phyloP scores from a whole-genome alignment of 2,797 vertebrate genomes.

The Leptodactylus fallax region DNA sequence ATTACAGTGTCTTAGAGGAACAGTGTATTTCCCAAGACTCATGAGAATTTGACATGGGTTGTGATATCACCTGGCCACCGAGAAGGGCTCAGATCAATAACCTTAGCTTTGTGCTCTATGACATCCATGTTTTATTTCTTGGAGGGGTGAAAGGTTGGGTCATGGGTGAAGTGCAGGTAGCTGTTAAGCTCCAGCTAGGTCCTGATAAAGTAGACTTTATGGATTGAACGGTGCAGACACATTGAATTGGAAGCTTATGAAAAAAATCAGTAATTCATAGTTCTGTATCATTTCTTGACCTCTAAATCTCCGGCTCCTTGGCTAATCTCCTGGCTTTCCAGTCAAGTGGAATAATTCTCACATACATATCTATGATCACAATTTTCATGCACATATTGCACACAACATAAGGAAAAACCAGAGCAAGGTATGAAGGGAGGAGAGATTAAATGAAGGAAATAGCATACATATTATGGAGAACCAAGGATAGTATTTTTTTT shows the following conservation, averaged over 20 bases:
- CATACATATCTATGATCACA: slow-evolving; percentile 10
- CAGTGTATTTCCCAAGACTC: slow-evolving; percentile 16
- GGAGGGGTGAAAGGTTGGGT: background rate
- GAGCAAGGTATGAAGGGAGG: background rate
- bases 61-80: background rate
- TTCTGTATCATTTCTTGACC: slow-evolving; percentile 49
- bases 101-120: background rate
- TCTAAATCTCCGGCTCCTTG: slow-evolving; percentile 44
- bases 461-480: too few relatives aligned
- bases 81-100: slow-evolving; percentile 16
- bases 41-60: background rate
- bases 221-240: slow-evolving; percentile 24
- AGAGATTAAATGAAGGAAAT: background rate
- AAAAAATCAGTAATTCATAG: slow-evolving; percentile 45
- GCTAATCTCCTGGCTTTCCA: slow-evolving; percentile 46
- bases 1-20: background rate
- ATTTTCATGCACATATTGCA: slow-evolving; percentile 1
- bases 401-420: background rate
- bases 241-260: slow-evolving; percentile 39
- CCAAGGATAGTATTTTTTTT: too few relatives aligned
- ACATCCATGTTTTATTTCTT: slow-evolving; percentile 14
- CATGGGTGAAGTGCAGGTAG: slow-evolving; percentile 9
- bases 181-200: background rate
- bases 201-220: slow-evolving; percentile 15
- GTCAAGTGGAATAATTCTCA: slow-evolving; percentile 37